These are phyloP conservation scores for Ammospiza nelsoni DNA, from an alignment of 2,113 vertebrate species.

Conservation along the genomic window DNA sequence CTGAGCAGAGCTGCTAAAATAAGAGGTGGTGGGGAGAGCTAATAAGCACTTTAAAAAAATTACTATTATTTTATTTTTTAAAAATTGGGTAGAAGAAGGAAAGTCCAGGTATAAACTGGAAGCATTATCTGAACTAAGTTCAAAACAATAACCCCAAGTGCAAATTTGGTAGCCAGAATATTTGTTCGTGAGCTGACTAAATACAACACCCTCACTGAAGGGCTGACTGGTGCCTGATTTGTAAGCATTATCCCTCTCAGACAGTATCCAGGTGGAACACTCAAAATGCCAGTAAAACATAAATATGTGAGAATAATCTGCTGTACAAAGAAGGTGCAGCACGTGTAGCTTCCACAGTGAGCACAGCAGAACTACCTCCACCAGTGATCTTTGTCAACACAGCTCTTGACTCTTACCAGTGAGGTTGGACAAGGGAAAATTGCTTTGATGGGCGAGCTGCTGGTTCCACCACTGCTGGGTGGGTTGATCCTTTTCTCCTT, in stretches of 20 bases:
- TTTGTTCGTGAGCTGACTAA: neutral
- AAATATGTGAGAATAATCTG: neutral
- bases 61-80: neutral
- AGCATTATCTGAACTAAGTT: neutral
- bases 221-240: neutral
- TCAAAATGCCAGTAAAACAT: neutral
- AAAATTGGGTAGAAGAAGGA: neutral
- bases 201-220: neutral
- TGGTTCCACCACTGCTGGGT: constrained; percentile 89
- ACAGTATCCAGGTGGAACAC: neutral
- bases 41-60: neutral
- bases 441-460: constrained; percentile 94
- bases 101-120: neutral
- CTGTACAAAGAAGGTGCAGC: neutral
- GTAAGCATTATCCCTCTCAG: neutral
- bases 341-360: neutral
- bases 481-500: constrained; percentile 99
- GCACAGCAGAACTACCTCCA: neutral
- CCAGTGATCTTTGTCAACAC: neutral
- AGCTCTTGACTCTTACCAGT: constrained; percentile 79
- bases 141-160: neutral
- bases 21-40: neutral
- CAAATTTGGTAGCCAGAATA: neutral
- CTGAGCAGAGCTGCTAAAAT: neutral
- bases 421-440: constrained; percentile 92